Evolutionary conservation across 1,140 invertebrate genomes (phyloP).

Genomic region (Neocloeon triangulifer): DNA sequence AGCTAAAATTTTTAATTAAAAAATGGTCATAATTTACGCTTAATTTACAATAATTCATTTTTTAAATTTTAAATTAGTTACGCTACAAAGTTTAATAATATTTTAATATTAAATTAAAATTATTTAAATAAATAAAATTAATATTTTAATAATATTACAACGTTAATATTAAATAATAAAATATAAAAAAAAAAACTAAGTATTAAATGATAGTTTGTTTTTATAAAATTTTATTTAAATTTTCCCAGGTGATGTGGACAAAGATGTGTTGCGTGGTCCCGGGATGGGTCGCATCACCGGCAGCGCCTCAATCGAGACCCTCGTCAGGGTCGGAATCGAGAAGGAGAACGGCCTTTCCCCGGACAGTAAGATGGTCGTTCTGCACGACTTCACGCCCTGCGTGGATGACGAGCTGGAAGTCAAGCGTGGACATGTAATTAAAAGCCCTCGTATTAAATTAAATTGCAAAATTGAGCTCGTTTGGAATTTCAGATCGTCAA

Average conservation of each 20-base stretch:
- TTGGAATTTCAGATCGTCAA: constrained; percentile 46
- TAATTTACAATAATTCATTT: too few relatives aligned
- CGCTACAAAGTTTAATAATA: background rate
- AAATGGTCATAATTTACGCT: too few relatives aligned
- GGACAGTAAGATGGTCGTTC: constrained; percentile 83
- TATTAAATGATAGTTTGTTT: background rate
- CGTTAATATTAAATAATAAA: constrained; percentile 1
- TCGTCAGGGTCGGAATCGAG: constrained; percentile 81
- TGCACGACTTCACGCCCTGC: constrained; percentile 85
- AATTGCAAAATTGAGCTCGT: too few relatives aligned
- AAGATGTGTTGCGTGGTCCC: constrained; percentile 27
- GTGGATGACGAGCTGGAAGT: constrained; percentile 85
- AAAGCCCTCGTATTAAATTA: background rate
- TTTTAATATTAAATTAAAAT: background rate
- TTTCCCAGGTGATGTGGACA: constrained; percentile 19
- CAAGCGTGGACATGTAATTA: constrained; percentile 33
- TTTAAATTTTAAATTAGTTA: too few relatives aligned
- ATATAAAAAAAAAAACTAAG: constrained; percentile 1
- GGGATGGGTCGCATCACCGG: constrained; percentile 78
- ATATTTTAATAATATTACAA: constrained; percentile 2
- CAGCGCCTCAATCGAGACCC: constrained; percentile 80
- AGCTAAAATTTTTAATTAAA: too few relatives aligned
- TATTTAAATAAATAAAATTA: background rate
- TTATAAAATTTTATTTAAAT: constrained; percentile 14
- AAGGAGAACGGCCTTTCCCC: constrained; percentile 80